Evolutionary conservation across 2,888 invertebrate genomes (phyloP).

Genomic region (Steinernema carpocapsae): DNA sequence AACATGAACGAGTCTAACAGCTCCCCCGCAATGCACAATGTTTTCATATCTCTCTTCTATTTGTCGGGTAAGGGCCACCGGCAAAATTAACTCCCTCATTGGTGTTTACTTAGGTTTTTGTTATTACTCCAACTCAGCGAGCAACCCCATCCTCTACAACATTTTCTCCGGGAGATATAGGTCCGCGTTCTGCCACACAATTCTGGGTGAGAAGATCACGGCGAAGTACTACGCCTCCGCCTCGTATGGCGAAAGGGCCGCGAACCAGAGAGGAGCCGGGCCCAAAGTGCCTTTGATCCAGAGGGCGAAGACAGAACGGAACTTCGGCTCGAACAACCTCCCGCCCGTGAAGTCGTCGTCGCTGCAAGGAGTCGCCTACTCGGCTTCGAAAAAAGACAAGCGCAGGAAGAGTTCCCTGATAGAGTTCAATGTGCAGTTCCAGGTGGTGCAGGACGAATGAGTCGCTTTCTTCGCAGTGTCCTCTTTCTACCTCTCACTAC

Average conservation of each 20-base stretch:
- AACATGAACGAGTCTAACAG: slow-evolving; percentile 53
- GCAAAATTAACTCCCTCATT: slow-evolving; percentile 47
- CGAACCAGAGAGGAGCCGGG: background rate
- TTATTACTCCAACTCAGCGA: slow-evolving; percentile 73
- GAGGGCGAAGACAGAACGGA: slow-evolving; percentile 18
- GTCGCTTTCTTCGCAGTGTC: background rate
- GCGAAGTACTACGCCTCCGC: slow-evolving; percentile 20
- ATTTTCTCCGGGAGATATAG: slow-evolving; percentile 75
- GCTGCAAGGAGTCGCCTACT: slow-evolving; percentile 9
- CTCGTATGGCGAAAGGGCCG: background rate
- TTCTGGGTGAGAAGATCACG: slow-evolving; percentile 40
- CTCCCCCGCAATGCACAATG: slow-evolving; percentile 41
- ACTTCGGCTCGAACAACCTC: slow-evolving; percentile 21
- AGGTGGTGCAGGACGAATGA: background rate
- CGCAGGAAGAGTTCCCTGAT: slow-evolving; percentile 2
- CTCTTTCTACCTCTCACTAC: background rate
- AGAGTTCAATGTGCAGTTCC: background rate
- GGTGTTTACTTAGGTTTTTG: slow-evolving; percentile 59
- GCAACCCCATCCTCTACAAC: slow-evolving; percentile 76
- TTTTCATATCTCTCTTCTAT: slow-evolving; percentile 42
- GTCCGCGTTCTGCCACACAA: slow-evolving; percentile 72
- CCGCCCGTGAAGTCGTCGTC: slow-evolving; percentile 28
- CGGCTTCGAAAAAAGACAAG: background rate
- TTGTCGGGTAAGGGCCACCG: slow-evolving; percentile 40
- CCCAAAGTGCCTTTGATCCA: slow-evolving; percentile 16